These are phyloP conservation scores for Euwallacea similis DNA, from an alignment of 1,140 invertebrate genomes.

Conservation along the genomic window DNA sequence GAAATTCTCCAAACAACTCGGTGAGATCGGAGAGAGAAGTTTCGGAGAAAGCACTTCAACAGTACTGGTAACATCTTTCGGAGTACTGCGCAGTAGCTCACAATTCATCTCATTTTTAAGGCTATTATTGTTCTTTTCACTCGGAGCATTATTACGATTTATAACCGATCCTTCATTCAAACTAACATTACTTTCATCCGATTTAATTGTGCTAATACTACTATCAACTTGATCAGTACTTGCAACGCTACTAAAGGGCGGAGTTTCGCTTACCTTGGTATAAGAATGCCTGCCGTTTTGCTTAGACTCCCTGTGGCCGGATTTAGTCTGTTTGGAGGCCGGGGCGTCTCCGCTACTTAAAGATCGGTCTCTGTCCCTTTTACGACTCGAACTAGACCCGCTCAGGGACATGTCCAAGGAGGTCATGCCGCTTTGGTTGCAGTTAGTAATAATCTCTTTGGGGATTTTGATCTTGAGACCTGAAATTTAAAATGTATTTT, in stretches of 20 bases:
- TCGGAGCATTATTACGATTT: conserved; percentile 6
- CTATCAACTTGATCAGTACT: conserved; percentile 34
- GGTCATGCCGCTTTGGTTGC: conserved; percentile 36
- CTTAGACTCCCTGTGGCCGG: conserved; percentile 43
- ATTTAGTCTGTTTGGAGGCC: conserved; percentile 38
- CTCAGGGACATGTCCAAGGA: conserved; percentile 31
- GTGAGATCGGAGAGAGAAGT: conserved; percentile 22
- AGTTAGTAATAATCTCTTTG: conserved; percentile 55
- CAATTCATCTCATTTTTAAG: neutral
- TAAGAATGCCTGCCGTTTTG: conserved; percentile 50
- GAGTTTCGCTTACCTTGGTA: conserved; percentile 52
- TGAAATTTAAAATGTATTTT: neutral
- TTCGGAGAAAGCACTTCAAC: conserved; percentile 13
- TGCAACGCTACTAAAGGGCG: conserved; percentile 26
- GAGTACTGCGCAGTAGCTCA: conserved; percentile 1
- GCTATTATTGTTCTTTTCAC: conserved; percentile 16
- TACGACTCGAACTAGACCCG: conserved; percentile 44
- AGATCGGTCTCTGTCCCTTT: conserved; percentile 47
- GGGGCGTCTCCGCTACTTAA: conserved; percentile 24
- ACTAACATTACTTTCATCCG: neutral
- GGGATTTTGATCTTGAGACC: conserved; percentile 61
- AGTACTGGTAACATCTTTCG: conserved; percentile 26
- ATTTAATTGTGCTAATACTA: conserved; percentile 8
- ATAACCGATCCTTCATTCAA: neutral
- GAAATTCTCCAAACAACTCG: neutral